A percentile compares a stretch with the other conserved stretches of the same genome.
These are phyloP conservation scores for Trichomalopsis sarcophagae DNA, from an alignment of 1,140 invertebrate genomes.

Conservation along the genomic window DNA sequence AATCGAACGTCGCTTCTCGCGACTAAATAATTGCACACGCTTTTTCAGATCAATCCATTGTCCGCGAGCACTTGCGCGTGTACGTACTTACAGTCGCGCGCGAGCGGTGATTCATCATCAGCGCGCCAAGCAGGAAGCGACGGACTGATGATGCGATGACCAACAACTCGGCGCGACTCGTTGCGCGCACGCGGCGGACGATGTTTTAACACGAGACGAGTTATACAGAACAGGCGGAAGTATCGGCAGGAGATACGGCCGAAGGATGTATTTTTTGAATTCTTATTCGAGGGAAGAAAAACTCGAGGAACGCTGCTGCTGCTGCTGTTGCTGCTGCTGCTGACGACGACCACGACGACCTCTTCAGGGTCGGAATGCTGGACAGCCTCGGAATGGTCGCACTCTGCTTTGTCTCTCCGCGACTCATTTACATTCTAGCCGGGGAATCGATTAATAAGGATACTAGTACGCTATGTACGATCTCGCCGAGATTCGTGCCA, in stretches of 20 bases:
- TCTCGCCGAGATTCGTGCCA: conserved; percentile 14
- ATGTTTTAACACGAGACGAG: neutral
- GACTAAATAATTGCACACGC: neutral
- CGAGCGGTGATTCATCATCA: neutral
- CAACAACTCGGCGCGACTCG: neutral
- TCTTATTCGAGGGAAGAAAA: neutral
- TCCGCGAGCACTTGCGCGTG: neutral
- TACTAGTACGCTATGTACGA: neutral
- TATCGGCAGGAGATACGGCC: neutral
- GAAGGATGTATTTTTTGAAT: neutral
- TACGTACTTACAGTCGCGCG: neutral
- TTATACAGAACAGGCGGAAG: neutral
- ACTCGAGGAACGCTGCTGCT: neutral
- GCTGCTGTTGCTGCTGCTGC: too few species aligned
- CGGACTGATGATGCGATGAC: neutral
- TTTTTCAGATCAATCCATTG: neutral
- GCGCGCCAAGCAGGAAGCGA: neutral
- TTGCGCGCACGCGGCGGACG: too few species aligned
- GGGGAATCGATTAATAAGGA: neutral
- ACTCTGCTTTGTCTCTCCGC: neutral
- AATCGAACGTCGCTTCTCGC: neutral
- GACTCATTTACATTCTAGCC: neutral
- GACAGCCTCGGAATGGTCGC: neutral
- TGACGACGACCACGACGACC: neutral
- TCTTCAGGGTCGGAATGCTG: neutral